These are phyloP conservation scores for Synergus umbraculus DNA, from an alignment of 2,888 invertebrate genomes.

Conservation along the genomic window DNA sequence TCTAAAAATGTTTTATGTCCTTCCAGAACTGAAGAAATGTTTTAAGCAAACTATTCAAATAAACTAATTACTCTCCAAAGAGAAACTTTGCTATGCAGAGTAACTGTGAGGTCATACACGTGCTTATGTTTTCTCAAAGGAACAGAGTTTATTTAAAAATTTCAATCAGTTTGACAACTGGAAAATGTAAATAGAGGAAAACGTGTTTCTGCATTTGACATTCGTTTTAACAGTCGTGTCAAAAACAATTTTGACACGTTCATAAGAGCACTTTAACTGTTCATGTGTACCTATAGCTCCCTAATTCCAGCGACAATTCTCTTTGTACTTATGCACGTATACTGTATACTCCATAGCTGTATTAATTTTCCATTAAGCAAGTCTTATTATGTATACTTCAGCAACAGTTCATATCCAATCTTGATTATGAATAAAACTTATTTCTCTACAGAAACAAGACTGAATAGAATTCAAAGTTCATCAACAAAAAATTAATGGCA, in stretches of 20 bases:
- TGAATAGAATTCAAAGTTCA: background rate
- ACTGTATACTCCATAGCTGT: background rate
- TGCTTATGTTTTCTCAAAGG: background rate
- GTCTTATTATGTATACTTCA: background rate
- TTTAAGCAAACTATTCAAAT: background rate
- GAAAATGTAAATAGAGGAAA: background rate
- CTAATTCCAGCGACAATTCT: background rate
- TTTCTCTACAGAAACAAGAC: background rate
- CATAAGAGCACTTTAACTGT: background rate
- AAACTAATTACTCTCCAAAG: background rate
- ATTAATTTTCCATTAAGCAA: background rate
- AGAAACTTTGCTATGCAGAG: background rate
- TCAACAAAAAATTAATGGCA: background rate
- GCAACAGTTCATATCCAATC: background rate
- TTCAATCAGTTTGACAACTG: constrained; percentile 22
- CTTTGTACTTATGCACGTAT: background rate
- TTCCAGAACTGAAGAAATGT: background rate
- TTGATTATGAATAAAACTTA: background rate
- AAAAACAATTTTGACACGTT: constrained; percentile 1
- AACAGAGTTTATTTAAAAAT: background rate
- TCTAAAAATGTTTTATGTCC: background rate
- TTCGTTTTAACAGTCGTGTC: background rate
- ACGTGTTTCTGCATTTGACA: constrained; percentile 16
- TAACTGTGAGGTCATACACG: background rate
- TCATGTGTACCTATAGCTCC: background rate